Evolutionary conservation across 2,113 vertebrate genomes (phyloP).

Genomic region (Cynocephalus volans): DNA sequence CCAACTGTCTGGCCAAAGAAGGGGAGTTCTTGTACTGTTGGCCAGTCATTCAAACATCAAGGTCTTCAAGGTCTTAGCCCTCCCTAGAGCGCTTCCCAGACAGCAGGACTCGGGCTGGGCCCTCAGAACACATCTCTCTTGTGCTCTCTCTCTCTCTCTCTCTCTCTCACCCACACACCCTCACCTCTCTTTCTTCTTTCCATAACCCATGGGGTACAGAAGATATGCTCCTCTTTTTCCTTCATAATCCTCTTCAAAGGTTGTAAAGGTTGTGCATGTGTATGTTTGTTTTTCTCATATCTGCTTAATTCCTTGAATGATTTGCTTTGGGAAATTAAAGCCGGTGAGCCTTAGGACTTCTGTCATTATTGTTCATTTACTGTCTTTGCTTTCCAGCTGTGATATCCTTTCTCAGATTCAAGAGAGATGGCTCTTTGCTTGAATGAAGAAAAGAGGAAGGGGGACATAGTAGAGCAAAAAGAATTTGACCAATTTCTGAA

Average conservation of each 20-base stretch:
- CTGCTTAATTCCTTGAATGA: not conserved
- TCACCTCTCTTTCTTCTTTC: not conserved
- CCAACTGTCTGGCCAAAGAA: not conserved
- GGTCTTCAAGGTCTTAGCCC: not conserved
- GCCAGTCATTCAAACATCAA: not conserved
- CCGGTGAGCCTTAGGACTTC: rapidly evolving
- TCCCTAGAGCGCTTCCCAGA: not conserved
- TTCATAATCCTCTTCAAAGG: not conserved
- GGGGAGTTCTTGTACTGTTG: not conserved
- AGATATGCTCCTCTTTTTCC: not conserved
- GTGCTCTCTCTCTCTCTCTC: not conserved
- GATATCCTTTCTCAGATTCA: not conserved
- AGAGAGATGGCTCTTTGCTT: not conserved
- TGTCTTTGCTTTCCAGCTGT: not conserved
- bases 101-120: too few relatives aligned
- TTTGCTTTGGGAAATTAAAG: not conserved
- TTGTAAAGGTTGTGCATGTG: not conserved
- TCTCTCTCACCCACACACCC: not conserved
- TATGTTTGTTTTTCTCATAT: not conserved
- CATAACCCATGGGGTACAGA: not conserved
- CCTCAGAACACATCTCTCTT: not conserved
- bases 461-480: rapidly evolving
- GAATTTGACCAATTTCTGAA: not conserved
- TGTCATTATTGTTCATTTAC: too few relatives aligned
- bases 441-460: not conserved